Percentiles rank a stretch among this genome's conserved stretches.
Conservation (phyloP, 2,797 vertebrate genomes). For the Hippopotamyrus pictus region DNA sequence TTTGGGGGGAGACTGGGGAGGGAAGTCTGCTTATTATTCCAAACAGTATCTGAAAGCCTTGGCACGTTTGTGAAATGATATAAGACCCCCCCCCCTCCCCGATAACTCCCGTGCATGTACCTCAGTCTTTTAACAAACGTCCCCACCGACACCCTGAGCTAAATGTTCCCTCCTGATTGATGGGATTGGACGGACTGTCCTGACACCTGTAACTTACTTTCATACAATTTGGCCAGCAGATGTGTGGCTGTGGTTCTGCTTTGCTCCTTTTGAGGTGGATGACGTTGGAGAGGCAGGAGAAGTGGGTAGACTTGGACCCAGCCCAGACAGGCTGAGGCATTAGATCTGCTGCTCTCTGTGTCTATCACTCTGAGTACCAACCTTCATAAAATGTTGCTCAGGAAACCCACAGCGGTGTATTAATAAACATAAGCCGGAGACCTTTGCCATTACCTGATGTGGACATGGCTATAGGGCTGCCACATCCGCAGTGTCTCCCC, state of each 20-base stretch:
- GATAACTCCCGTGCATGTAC: not conserved
- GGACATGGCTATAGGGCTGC: not conserved
- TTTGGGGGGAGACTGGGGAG: not conserved
- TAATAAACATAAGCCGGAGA: not conserved
- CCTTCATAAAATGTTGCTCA: not conserved
- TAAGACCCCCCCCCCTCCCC: not conserved
- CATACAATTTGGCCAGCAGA: not conserved
- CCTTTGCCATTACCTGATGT: not conserved
- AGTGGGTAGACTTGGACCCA: not conserved
- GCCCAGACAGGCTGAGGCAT: not conserved
- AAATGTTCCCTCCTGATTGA: not conserved
- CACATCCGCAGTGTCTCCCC: not conserved
- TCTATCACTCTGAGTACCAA: not conserved
- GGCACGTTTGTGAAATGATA: not conserved
- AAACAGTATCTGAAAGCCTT: not conserved
- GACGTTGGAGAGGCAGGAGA: not conserved
- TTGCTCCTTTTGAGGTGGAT: not conserved
- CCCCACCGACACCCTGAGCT: not conserved
- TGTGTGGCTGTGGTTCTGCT: not conserved
- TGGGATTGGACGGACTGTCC: not conserved
- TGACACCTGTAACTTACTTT: not conserved
- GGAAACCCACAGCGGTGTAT: not conserved
- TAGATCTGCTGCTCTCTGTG: not conserved
- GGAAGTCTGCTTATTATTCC: conserved; percentile 1
- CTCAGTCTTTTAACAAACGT: not conserved